Percentiles rank a stretch among this genome's conserved stretches.
Conservation (phyloP, 2,113 vertebrate genomes). For the Spea bombifrons region DNA sequence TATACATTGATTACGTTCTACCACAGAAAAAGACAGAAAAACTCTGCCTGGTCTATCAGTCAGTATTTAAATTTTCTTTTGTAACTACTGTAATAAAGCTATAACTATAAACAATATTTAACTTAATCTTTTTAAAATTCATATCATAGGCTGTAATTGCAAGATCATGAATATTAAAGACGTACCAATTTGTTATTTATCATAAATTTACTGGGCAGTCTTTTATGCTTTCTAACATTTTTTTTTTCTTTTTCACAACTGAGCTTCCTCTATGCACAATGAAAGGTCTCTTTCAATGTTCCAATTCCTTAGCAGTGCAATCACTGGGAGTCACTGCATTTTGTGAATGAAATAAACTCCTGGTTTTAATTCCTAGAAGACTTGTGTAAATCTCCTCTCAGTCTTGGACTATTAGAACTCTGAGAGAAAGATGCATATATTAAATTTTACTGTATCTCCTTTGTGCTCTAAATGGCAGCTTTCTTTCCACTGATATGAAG, state of each 20-base stretch:
- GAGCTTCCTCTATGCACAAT: slow-evolving; percentile 68
- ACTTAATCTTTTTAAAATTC: too few species aligned
- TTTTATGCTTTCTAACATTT: slow-evolving; percentile 56
- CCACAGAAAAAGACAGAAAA: too few species aligned
- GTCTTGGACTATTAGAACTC: slow-evolving; percentile 63
- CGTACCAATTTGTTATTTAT: too few species aligned
- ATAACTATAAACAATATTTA: too few species aligned
- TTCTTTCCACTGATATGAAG: slow-evolving; percentile 58
- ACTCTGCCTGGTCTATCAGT: too few species aligned
- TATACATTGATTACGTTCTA: too few species aligned
- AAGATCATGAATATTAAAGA: too few species aligned
- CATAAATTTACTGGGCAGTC: slow-evolving; percentile 66
- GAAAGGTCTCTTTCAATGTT: slow-evolving; percentile 72
- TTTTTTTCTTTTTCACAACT: slow-evolving; percentile 54
- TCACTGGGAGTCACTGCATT: slow-evolving; percentile 65
- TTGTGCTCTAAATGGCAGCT: slow-evolving; percentile 62
- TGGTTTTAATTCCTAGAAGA: slow-evolving; percentile 65
- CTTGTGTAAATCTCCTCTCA: slow-evolving; percentile 62
- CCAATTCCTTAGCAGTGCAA: slow-evolving; percentile 52
- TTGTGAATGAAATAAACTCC: slow-evolving; percentile 71
- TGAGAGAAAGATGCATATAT: slow-evolving; percentile 64
- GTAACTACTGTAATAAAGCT: too few species aligned
- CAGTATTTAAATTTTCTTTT: too few species aligned
- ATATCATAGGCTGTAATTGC: too few species aligned
- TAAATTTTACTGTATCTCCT: slow-evolving; percentile 66